Percentiles rank a stretch among this genome's conserved stretches.
phyloP scores from a whole-genome alignment of 2,797 vertebrate species.

The Synaphobranchus kaupii region DNA sequence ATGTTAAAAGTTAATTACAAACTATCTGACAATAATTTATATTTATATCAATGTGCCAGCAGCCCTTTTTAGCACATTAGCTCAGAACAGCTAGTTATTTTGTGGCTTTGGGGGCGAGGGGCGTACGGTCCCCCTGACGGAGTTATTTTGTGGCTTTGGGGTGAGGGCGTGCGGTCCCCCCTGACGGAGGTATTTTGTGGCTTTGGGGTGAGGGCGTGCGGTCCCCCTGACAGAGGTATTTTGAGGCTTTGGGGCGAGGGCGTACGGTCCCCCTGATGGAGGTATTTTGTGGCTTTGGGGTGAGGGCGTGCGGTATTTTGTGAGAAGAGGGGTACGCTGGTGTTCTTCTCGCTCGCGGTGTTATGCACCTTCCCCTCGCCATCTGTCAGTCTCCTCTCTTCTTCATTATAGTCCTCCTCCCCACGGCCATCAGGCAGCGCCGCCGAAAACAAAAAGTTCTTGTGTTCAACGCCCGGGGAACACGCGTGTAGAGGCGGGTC shows the following conservation, averaged over 20 bases:
- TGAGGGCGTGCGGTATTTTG: constrained; percentile 36
- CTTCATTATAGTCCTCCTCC: constrained; percentile 3
- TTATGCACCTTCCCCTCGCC: constrained; percentile 30
- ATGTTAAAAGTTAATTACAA: constrained; percentile 58
- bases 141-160: not conserved
- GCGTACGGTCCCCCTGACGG: constrained; percentile 16
- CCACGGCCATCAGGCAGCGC: not conserved
- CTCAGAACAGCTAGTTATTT: constrained; percentile 39
- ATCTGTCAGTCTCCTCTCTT: not conserved
- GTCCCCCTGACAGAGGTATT: too few species aligned
- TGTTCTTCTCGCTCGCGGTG: constrained; percentile 22
- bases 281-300: constrained; percentile 15
- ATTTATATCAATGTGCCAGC: constrained; percentile 45
- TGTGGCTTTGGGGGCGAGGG: constrained; percentile 2
- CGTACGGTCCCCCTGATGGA: constrained; percentile 13
- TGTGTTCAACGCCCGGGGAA: not conserved
- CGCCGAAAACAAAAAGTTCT: not conserved
- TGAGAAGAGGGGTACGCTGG: too few species aligned
- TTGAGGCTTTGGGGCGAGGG: too few species aligned
- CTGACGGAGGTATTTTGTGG: constrained; percentile 13
- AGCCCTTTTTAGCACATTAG: constrained; percentile 36
- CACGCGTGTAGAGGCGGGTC: not conserved
- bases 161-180: constrained; percentile 33
- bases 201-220: constrained; percentile 27
- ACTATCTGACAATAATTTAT: constrained; percentile 43